phyloP scores from a whole-genome alignment of 2,888 invertebrate genomes.

The Sarcophaga carnaria region DNA sequence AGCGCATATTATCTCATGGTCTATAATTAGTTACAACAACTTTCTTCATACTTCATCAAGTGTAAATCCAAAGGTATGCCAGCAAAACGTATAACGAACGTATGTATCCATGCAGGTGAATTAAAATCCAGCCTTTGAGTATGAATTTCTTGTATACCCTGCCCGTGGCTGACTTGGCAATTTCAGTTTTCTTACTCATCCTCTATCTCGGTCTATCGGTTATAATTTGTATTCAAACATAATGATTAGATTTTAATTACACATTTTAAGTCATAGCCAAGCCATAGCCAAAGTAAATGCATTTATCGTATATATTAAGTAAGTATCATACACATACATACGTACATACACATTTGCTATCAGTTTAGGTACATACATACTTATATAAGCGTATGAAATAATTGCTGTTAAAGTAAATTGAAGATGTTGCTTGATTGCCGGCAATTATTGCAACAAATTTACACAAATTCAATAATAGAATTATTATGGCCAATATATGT shows the following conservation, averaged over 20 bases:
- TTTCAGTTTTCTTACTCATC: conserved; percentile 18
- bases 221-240: conserved; percentile 59
- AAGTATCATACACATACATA: conserved; percentile 4
- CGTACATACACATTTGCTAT: background rate
- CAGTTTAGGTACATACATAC: background rate
- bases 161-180: background rate
- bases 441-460: conserved; percentile 67
- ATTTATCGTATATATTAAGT: background rate
- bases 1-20: conserved; percentile 39
- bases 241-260: conserved; percentile 68
- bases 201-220: conserved; percentile 30
- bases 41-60: conserved; percentile 4
- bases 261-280: conserved; percentile 49
- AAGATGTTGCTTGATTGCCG: conserved; percentile 54
- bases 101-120: background rate
- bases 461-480: conserved; percentile 63
- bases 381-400: background rate
- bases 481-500: conserved; percentile 54
- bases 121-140: conserved; percentile 5
- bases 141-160: background rate
- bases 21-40: background rate
- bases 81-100: background rate
- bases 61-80: background rate
- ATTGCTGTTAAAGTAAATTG: conserved; percentile 29
- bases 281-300: conserved; percentile 15